A percentile compares a stretch with the other conserved stretches of the same genome.
Conservation (phyloP, 1,140 invertebrate species). For the Pemphigus obesinymphae region DNA sequence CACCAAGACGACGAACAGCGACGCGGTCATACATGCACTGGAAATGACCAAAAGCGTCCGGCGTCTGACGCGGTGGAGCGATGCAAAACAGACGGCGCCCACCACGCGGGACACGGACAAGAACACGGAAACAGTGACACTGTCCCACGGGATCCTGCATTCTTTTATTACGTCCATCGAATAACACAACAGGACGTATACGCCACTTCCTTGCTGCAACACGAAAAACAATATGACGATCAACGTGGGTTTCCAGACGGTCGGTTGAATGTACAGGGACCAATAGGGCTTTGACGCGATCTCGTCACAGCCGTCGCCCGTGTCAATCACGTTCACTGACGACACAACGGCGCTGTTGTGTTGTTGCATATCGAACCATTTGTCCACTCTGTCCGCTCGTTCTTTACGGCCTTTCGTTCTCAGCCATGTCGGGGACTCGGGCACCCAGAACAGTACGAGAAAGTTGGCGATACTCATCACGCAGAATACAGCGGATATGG, state of each 20-base stretch:
- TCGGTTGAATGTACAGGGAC: neutral
- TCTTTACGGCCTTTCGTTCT: neutral
- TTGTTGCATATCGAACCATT: neutral
- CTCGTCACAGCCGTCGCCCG: neutral
- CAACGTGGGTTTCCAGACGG: constrained; percentile 60
- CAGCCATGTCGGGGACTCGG: neutral
- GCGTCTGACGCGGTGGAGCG: neutral
- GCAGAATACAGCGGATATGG: neutral
- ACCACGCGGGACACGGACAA: neutral
- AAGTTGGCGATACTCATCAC: neutral
- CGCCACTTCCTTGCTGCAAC: constrained; percentile 66
- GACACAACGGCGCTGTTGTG: neutral
- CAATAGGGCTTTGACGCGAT: neutral
- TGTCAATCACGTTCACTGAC: no score
- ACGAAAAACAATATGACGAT: constrained; percentile 61
- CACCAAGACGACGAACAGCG: neutral
- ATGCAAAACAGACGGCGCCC: neutral
- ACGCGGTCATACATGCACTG: neutral
- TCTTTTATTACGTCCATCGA: constrained; percentile 64
- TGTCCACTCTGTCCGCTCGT: neutral
- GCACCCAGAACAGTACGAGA: neutral
- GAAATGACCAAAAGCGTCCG: neutral
- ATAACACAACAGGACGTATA: constrained; percentile 73
- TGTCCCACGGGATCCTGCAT: neutral
- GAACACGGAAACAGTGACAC: neutral